Base-by-base conservation (phyloP, 2,888 invertebrate species). In the Pristionchus japonicus region DNA sequence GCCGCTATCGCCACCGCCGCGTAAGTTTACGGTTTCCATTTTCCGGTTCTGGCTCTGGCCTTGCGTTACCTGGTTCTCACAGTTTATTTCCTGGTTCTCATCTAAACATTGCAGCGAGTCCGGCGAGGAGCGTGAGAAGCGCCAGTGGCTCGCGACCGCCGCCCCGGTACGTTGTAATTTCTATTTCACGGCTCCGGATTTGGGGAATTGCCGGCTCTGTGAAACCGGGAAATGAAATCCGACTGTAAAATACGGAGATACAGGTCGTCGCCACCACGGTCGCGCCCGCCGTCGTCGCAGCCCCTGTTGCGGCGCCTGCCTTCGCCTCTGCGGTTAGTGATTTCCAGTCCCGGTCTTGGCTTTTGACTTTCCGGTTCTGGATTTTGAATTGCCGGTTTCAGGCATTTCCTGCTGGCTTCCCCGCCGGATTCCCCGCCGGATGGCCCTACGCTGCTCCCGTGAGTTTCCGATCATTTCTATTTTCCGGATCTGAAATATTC, bases 141-240 rank as follows among this genome's bases (percentile, higher is more conserved):
- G 85, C 64, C 85, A 85, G 85, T 85, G 23, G 27, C 64, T 85
- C 64, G 61, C 85, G 34, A 85, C 85, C 64, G 85, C 85, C 15
- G 85, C 85, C 31, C 85, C 85, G 43, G 85, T 85, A 7, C 17
- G 64, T 85, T 23, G 47, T 37, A 13, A 15, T 34, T 37, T 34
- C 4, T 27, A n/a, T 3, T 2, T 17, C 0, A 20, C 23, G 74
- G 43, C n/a, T 77, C 15, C 37, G 67, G 67, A 23, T 77, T 17
- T 37, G 6, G 17, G 0, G 20, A 40, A 1, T 74, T 77, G 3
- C 77, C 77, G 77, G n/a, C 43, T 43, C n/a, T 77, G 7, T 3
- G 13, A n/a, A 27, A 52, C 82, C 23, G 37, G 34, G 0, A 34
- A 52, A 31, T 85, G n/a, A 13, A n/a, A 17, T 64, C 15, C 43